A percentile compares a stretch with the other conserved stretches of the same genome.
Evolutionary conservation across 2,888 invertebrate genomes (phyloP).

Genomic region (Andrena marginata): DNA sequence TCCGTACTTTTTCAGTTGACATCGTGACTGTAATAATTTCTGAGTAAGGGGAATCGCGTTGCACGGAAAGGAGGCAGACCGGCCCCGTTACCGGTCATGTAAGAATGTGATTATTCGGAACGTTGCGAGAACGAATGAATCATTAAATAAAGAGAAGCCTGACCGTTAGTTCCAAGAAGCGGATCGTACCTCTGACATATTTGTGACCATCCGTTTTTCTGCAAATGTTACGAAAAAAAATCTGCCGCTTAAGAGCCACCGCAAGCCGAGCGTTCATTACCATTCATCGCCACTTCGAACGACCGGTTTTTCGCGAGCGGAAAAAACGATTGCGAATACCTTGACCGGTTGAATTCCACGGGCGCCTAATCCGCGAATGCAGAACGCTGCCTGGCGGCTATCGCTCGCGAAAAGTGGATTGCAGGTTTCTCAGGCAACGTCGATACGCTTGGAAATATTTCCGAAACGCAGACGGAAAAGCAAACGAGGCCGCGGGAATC

Average conservation of each 20-base stretch:
- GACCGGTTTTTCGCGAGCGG: not conserved
- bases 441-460: constrained; percentile 40
- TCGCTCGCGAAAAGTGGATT: constrained; percentile 10
- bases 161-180: not conserved
- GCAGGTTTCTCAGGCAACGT: constrained; percentile 12
- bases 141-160: not conserved
- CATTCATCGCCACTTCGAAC: not conserved
- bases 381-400: not conserved
- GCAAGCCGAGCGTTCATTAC: not conserved
- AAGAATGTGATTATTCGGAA: not conserved
- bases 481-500: constrained; percentile 15
- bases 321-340: constrained; percentile 8
- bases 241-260: too few species aligned
- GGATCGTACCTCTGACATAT: not conserved
- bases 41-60: not conserved
- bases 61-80: not conserved
- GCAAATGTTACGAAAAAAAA: too few species aligned
- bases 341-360: constrained; percentile 28
- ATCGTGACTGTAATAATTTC: not conserved
- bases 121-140: not conserved
- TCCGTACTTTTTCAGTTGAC: not conserved
- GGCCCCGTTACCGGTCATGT: not conserved
- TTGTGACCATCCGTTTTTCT: too few species aligned
- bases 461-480: constrained; percentile 29
- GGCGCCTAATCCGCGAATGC: constrained; percentile 43